Evolutionary conservation across 92 coral and sea anemone genomes (phyloP).

Genomic region (Pocillopora meandrina): DNA sequence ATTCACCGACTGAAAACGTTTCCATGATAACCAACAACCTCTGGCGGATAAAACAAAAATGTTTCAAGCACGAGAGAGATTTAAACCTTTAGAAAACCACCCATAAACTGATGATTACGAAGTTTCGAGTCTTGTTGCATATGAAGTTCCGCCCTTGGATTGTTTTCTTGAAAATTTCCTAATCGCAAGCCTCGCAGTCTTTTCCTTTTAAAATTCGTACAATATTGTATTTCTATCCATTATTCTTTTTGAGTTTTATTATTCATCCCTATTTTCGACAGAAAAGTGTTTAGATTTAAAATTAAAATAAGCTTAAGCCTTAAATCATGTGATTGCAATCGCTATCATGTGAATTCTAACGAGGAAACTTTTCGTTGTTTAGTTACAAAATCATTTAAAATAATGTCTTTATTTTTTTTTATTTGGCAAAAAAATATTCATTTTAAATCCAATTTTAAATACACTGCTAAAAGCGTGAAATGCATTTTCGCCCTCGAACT

Average conservation of each 20-base stretch:
- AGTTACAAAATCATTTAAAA: slow-evolving; percentile 4
- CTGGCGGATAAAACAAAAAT: background rate
- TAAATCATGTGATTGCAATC: background rate
- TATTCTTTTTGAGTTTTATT: background rate
- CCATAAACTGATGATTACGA: no score
- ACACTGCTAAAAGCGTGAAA: no score
- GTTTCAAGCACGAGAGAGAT: no score
- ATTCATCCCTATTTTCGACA: background rate
- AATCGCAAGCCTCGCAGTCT: background rate
- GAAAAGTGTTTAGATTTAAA: background rate
- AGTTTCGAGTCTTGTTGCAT: background rate
- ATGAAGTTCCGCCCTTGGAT: background rate
- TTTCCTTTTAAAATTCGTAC: background rate
- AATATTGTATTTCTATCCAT: background rate
- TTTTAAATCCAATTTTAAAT: no score
- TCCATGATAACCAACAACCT: slow-evolving; percentile 9
- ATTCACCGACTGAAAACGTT: background rate
- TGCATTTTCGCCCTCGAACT: no score
- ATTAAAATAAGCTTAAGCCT: background rate
- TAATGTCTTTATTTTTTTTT: background rate
- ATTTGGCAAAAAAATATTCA: background rate
- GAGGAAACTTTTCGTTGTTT: background rate
- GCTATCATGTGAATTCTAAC: background rate
- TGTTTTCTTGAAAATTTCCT: background rate
- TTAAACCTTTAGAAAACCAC: no score